A percentile compares a stretch with the other conserved stretches of the same genome.
Conservation (phyloP, 2,888 invertebrate genomes). For the Heteropelma amictum region DNA sequence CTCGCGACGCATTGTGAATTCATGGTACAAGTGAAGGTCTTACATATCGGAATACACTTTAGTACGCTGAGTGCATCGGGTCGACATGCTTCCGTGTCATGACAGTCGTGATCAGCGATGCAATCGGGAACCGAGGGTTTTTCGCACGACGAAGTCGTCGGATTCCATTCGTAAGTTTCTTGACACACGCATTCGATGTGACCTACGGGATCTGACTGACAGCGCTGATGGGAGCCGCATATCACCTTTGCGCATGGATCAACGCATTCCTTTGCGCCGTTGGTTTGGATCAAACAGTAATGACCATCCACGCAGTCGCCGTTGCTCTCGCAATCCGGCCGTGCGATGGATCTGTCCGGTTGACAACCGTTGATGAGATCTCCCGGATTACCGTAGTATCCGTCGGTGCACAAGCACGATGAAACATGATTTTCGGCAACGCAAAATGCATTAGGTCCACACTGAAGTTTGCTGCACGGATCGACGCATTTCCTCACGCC, state of each 20-base stretch:
- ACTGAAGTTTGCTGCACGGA: slow-evolving; percentile 91
- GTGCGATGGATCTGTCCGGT: slow-evolving; percentile 81
- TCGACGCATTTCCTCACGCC: slow-evolving; percentile 90
- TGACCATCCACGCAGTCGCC: slow-evolving; percentile 86
- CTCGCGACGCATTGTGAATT: slow-evolving; percentile 89
- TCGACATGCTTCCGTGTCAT: slow-evolving; percentile 84
- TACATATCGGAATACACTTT: slow-evolving; percentile 89
- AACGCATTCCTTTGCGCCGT: slow-evolving; percentile 84
- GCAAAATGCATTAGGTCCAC: slow-evolving; percentile 94
- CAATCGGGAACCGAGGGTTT: slow-evolving; percentile 93
- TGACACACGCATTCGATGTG: slow-evolving; percentile 90
- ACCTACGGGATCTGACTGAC: slow-evolving; percentile 83
- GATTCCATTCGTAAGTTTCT: slow-evolving; percentile 90
- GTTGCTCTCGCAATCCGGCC: slow-evolving; percentile 82
- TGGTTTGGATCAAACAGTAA: slow-evolving; percentile 83
- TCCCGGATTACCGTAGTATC: slow-evolving; percentile 89
- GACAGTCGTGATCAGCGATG: slow-evolving; percentile 84
- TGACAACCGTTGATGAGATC: slow-evolving; percentile 90
- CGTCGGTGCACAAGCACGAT: slow-evolving; percentile 91
- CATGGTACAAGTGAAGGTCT: slow-evolving; percentile 89
- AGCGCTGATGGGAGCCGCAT: slow-evolving; percentile 90
- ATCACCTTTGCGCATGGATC: slow-evolving; percentile 89
- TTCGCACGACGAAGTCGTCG: slow-evolving; percentile 88
- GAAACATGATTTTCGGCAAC: slow-evolving; percentile 91
- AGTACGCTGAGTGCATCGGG: slow-evolving; percentile 92